These are phyloP conservation scores for Labroides dimidiatus DNA, from an alignment of 2,797 vertebrate species.

Conservation along the genomic window DNA sequence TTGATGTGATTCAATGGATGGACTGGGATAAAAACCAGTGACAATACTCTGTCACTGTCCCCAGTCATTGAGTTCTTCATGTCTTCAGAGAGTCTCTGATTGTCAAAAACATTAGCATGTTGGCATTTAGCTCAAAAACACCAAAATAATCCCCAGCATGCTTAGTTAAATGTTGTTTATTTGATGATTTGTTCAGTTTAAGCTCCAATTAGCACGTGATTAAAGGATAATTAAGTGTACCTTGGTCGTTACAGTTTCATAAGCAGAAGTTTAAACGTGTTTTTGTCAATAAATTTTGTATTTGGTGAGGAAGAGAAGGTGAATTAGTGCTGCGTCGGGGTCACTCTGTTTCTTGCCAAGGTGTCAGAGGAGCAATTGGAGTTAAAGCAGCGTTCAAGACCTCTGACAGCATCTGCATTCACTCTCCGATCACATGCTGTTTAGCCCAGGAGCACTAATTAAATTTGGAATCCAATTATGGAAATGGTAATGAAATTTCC, in stretches of 20 bases:
- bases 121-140: conserved; percentile 2
- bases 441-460: conserved; percentile 83
- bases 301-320: conserved; percentile 6
- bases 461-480: conserved; percentile 87
- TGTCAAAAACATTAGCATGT: neutral
- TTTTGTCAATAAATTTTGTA: neutral
- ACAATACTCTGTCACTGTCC: neutral
- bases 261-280: neutral
- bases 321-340: conserved; percentile 4
- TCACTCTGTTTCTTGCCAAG: conserved; percentile 38
- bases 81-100: neutral
- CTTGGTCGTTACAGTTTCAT: neutral
- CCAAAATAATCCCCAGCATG: neutral
- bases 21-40: neutral
- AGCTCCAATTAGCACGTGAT: neutral
- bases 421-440: conserved; percentile 80
- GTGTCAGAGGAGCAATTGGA: conserved; percentile 34
- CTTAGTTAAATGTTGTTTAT: neutral
- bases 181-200: conserved; percentile 2
- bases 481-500: conserved; percentile 88
- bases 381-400: conserved; percentile 55
- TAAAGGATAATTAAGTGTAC: conserved; percentile 3
- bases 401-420: conserved; percentile 68
- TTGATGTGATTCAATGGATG: too few relatives aligned
- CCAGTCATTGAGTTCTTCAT: neutral